These are phyloP conservation scores for Meghimatium bilineatum DNA, from an alignment of 2,888 invertebrate species.

Conservation along the genomic window DNA sequence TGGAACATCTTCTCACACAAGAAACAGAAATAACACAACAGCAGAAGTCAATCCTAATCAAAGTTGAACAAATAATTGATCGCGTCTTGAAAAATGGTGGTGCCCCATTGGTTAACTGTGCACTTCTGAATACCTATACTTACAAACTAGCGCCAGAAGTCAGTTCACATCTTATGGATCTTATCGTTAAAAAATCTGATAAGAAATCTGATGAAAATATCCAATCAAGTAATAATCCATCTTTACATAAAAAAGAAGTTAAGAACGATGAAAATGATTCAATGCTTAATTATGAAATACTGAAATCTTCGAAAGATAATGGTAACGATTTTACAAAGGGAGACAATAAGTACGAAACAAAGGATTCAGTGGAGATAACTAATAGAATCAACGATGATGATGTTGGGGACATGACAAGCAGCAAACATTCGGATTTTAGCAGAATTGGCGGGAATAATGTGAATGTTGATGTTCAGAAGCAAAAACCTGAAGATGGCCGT, in stretches of 20 bases:
- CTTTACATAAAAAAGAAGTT: background rate
- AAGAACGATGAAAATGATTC: background rate
- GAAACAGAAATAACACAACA: constrained; percentile 15
- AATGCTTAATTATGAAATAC: too few species aligned
- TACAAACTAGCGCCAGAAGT: background rate
- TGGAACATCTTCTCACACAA: constrained; percentile 22
- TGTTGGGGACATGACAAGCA: too few species aligned
- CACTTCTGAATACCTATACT: constrained; percentile 5
- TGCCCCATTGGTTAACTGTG: constrained; percentile 11
- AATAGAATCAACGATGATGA: too few species aligned
- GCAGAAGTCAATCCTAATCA: constrained; percentile 9
- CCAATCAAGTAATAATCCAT: background rate
- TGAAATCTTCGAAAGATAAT: background rate
- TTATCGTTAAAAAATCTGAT: background rate
- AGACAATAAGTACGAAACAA: background rate
- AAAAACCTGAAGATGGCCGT: background rate
- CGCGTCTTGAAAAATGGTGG: background rate
- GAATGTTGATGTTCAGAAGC: background rate
- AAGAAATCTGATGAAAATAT: background rate
- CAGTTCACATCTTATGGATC: constrained; percentile 5
- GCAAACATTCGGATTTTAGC: background rate
- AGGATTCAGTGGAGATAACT: too few species aligned
- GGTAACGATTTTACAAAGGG: background rate
- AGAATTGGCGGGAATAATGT: background rate
- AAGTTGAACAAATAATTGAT: constrained; percentile 26